Evolutionary conservation across 64 coral and sea anemone genomes (phyloP), one percentile per base, ranked within the genome.

Genomic region (Astreopora myriophthalma): DNA sequence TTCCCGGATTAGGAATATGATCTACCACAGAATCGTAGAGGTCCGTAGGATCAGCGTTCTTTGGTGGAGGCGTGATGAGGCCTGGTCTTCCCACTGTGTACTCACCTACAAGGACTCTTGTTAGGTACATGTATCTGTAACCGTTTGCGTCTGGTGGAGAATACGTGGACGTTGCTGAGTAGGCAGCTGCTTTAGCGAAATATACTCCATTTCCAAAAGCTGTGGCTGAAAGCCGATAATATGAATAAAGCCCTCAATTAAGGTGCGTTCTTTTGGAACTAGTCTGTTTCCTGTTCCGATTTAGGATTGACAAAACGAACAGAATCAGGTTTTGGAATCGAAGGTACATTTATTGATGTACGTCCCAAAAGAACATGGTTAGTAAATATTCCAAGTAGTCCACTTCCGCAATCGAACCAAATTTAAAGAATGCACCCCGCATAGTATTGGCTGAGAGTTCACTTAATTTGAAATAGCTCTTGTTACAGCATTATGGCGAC

Each of bases 151-250:
- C 88, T 20, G 82, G 22, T 34, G 71, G 94, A 12, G 94, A 86
- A 31, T 95, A 95, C 8, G 51, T 90, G 22, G 81, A 76, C 6
- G 38, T 69, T 8, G 83, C 83, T 34, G 94, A 91, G 44, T 76
- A 87, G 2, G 61, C 40, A 28, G 94, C 94, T 66, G 81, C 42
- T 3, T 20, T 13, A 10, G 94, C 94, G 40, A 95, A 95, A 31
- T 95, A 95, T 6, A 88, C 84, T 26, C 94, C 94, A 49, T 82
- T 70, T 48, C 94, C 94, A 28, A 73, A 87, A 11, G 32, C 5
- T 6, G 71, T 73, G 7, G 78, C 87, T 86, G 73, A 48, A 94
- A 33, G 22, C 0, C 33, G 3, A 11, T 13, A 35, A 71, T 0
- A 19, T 12, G 9, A 71, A 71, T 19, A 69, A 26, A 27, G 25